Conservation (phyloP, 2,113 vertebrate species). For the Corapipo altera region DNA sequence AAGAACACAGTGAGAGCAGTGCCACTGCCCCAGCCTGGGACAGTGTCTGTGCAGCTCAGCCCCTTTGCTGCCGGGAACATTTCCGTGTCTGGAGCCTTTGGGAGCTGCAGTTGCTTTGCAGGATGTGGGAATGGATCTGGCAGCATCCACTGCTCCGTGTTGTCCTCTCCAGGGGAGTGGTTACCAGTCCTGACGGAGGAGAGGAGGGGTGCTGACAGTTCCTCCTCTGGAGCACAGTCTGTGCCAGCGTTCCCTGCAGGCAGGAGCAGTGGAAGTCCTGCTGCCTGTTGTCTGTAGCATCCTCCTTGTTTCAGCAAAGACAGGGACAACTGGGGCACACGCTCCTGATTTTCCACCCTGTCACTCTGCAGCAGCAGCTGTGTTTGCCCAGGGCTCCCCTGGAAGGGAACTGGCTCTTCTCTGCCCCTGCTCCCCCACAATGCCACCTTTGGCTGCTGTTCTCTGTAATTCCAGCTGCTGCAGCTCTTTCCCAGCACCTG, state of each 20-base stretch:
- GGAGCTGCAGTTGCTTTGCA: background rate
- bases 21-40: rapidly evolving
- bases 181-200: background rate
- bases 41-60: background rate
- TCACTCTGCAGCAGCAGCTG: background rate
- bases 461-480: background rate
- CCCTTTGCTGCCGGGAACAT: background rate
- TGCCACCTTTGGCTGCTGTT: background rate
- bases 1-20: conserved; percentile 44
- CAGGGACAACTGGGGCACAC: background rate
- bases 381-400: background rate
- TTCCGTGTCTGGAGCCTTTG: background rate
- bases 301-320: background rate
- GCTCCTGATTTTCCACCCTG: rapidly evolving
- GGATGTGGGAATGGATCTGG: background rate
- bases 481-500: background rate
- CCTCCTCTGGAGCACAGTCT: rapidly evolving
- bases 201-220: rapidly evolving
- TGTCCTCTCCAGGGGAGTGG: background rate
- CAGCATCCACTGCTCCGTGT: rapidly evolving
- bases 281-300: conserved; percentile 17
- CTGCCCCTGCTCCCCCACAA: background rate
- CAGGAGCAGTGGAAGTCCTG: background rate
- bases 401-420: background rate
- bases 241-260: background rate